Conservation (phyloP, 2,888 invertebrate species). For the Tineola bisselliella region DNA sequence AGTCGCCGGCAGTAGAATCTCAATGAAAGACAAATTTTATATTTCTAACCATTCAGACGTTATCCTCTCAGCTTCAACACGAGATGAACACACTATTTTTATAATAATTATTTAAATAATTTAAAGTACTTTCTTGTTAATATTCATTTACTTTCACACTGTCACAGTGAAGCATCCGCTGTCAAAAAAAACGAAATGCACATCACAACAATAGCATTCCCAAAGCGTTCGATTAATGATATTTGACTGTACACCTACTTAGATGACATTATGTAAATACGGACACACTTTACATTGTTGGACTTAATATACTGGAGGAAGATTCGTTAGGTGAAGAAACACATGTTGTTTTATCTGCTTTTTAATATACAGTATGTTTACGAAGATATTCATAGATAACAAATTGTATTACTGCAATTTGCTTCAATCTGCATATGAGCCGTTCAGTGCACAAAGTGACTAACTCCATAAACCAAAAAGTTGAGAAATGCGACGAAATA, state of each 20-base stretch:
- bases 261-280: constrained; percentile 65
- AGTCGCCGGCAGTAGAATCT: no score
- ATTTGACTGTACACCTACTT: constrained; percentile 26
- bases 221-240: constrained; percentile 57
- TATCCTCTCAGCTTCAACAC: no score
- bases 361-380: constrained; percentile 7
- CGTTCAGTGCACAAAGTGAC: no score
- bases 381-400: neutral
- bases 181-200: constrained; percentile 44
- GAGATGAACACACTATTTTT: no score
- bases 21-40: no score
- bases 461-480: no score
- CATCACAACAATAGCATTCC: constrained; percentile 57
- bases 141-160: neutral
- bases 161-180: neutral
- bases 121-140: neutral
- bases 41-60: no score
- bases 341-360: constrained; percentile 60
- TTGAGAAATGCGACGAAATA: no score
- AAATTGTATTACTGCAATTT: no score
- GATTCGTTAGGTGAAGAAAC: constrained; percentile 69
- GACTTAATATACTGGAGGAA: constrained; percentile 60
- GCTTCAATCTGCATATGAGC: no score
- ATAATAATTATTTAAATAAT: neutral
- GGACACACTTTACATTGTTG: constrained; percentile 62